Conservation (phyloP, 2,888 invertebrate species). For the Carpatolechia fugitivella region DNA sequence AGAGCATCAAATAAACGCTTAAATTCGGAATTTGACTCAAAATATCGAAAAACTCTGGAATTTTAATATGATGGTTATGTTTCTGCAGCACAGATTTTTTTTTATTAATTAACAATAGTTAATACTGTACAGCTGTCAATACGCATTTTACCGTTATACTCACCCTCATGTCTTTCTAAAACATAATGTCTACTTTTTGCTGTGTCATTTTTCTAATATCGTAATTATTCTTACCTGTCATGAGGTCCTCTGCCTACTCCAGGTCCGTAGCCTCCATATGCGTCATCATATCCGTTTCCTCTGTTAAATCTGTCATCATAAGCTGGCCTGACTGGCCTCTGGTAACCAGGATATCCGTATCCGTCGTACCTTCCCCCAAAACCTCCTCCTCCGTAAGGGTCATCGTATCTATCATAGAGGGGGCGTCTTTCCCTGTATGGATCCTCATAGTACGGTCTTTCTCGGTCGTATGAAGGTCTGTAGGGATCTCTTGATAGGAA, state of each 20-base stretch:
- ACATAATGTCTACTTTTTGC: not conserved
- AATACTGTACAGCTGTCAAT: too few relatives aligned
- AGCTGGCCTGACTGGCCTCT: slow-evolving; percentile 43
- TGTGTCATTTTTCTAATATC: not conserved
- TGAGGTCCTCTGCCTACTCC: slow-evolving; percentile 62
- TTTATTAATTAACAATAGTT: too few relatives aligned
- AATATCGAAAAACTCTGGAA: too few relatives aligned
- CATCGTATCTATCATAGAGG: slow-evolving; percentile 45
- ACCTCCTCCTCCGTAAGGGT: slow-evolving; percentile 19
- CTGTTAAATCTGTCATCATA: slow-evolving; percentile 46
- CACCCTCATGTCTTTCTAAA: too few relatives aligned
- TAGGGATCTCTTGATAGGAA: slow-evolving; percentile 59
- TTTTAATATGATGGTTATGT: too few relatives aligned
- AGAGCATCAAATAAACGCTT: too few relatives aligned
- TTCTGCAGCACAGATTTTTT: too few relatives aligned
- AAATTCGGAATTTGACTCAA: too few relatives aligned
- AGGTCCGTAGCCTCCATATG: slow-evolving; percentile 57
- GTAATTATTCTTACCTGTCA: slow-evolving; percentile 54
- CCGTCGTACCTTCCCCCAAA: slow-evolving; percentile 45
- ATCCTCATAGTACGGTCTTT: slow-evolving; percentile 45
- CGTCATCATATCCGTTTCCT: slow-evolving; percentile 48
- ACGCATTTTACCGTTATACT: too few relatives aligned
- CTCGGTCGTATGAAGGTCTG: slow-evolving; percentile 39
- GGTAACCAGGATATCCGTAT: slow-evolving; percentile 40
- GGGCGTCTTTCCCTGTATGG: slow-evolving; percentile 55